Conservation (phyloP, 2,888 invertebrate genomes). For the Xanthorhoe spadicearia region DNA sequence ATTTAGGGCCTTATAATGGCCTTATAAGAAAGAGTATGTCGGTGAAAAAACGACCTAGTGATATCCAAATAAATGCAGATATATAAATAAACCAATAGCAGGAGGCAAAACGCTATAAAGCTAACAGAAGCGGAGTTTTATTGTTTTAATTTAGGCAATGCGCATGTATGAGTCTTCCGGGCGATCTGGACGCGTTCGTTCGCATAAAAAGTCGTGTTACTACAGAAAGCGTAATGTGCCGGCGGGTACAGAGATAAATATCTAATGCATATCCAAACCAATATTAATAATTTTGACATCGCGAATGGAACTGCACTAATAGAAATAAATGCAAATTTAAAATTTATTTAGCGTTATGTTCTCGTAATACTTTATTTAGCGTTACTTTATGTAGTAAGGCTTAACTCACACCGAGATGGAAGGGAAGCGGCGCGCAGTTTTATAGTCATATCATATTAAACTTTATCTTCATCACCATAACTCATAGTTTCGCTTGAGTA, state of each 20-base stretch:
- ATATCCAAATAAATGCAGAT: not conserved
- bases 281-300: not conserved
- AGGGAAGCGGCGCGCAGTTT: too few species aligned
- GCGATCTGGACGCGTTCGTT: slow-evolving; percentile 26
- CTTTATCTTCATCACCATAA: too few species aligned
- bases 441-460: too few species aligned
- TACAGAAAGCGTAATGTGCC: not conserved
- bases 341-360: not conserved
- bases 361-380: not conserved
- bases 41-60: too few species aligned
- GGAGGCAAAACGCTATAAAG: slow-evolving; percentile 2
- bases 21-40: not conserved
- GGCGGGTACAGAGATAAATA: not conserved
- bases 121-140: slow-evolving; percentile 15
- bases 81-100: not conserved
- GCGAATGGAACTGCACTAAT: not conserved
- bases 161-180: slow-evolving; percentile 31
- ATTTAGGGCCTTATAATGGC: not conserved
- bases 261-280: not conserved
- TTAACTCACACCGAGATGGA: too few species aligned
- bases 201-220: not conserved
- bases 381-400: not conserved
- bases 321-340: not conserved
- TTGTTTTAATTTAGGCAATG: slow-evolving; percentile 36
- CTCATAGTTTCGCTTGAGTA: too few species aligned